phyloP scores from a whole-genome alignment of 2,888 invertebrate species.

The Brachypalpus laphriformis region DNA sequence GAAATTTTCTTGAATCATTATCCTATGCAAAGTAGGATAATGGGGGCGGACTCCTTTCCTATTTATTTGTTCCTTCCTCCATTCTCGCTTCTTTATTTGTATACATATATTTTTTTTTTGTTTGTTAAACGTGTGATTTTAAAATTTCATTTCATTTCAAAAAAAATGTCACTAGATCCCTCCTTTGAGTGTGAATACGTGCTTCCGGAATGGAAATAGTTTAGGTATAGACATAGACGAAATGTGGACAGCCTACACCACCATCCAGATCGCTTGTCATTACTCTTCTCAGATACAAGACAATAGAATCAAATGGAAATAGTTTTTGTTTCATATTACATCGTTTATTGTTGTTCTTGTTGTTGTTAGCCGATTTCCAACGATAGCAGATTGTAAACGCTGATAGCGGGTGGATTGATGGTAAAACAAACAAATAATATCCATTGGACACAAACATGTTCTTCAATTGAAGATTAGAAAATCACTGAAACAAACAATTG shows the following conservation, averaged over 20 bases:
- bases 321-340: slow-evolving; percentile 7
- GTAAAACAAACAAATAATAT: slow-evolving; percentile 45
- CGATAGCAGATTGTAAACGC: slow-evolving; percentile 25
- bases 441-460: slow-evolving; percentile 34
- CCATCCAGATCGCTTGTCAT: not conserved
- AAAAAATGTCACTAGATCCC: not conserved
- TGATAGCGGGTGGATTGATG: slow-evolving; percentile 43
- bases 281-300: not conserved
- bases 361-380: not conserved
- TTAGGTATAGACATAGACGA: not conserved
- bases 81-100: not conserved
- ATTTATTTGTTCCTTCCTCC: slow-evolving; percentile 15
- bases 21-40: slow-evolving; percentile 57
- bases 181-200: not conserved
- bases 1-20: slow-evolving; percentile 45
- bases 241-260: not conserved
- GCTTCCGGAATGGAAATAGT: slow-evolving; percentile 7
- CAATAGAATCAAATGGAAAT: not conserved
- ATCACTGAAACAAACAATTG: slow-evolving; percentile 39
- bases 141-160: slow-evolving; percentile 31
- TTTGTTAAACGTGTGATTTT: slow-evolving; percentile 28
- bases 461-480: slow-evolving; percentile 44
- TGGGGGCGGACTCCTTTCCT: not conserved
- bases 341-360: not conserved
- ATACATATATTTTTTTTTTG: not conserved